Evolutionary conservation across 1,140 invertebrate species (phyloP).

Genomic region (Philopotamus ludificatus): DNA sequence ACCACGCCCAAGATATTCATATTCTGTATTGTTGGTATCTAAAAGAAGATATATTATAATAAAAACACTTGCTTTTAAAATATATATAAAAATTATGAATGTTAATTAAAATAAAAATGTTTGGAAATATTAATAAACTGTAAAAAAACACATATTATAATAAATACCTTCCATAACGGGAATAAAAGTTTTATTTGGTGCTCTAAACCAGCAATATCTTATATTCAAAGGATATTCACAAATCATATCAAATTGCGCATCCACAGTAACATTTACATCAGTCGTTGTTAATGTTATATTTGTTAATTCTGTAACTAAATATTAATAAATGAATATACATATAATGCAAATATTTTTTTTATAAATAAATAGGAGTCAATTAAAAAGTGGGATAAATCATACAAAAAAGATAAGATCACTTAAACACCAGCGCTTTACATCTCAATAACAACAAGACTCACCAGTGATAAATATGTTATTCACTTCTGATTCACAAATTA

Average conservation of each 20-base stretch:
- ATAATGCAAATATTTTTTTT: no score
- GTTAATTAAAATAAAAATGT: not conserved
- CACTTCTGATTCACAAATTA: no score
- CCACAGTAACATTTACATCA: not conserved
- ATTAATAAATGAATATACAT: no score
- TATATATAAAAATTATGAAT: no score
- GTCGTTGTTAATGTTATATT: not conserved
- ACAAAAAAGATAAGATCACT: no score
- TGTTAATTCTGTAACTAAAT: not conserved
- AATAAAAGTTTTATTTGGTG: constrained; percentile 31
- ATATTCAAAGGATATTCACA: constrained; percentile 22
- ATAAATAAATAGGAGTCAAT: no score
- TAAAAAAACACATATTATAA: not conserved
- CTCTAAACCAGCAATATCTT: constrained; percentile 37
- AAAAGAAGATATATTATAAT: not conserved
- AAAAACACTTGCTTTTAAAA: no score
- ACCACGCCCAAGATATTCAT: constrained; percentile 35
- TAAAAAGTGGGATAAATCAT: no score
- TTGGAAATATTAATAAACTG: not conserved
- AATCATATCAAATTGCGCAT: constrained; percentile 14
- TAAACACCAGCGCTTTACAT: no score
- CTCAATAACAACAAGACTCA: no score
- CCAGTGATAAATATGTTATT: no score
- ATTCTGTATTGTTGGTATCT: constrained; percentile 10
- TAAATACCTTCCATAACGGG: constrained; percentile 23